A percentile compares a stretch with the other conserved stretches of the same genome.
These are phyloP conservation scores for Trissolcus brochymenae DNA, from an alignment of 2,888 invertebrate genomes.

Conservation along the genomic window DNA sequence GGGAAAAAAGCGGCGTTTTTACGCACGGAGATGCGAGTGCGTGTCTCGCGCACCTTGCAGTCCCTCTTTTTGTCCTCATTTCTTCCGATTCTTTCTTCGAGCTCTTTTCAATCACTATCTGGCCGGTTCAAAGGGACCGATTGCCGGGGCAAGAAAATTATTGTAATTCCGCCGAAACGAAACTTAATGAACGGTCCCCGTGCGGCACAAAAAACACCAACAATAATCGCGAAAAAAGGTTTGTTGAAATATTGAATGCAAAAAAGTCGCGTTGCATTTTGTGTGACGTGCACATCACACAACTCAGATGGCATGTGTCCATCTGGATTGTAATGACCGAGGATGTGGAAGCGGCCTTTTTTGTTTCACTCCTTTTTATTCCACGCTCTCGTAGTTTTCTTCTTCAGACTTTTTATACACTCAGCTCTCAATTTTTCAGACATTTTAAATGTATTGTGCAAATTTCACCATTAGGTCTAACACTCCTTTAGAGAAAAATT, in stretches of 20 bases:
- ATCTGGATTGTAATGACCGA: no score
- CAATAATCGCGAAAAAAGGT: conserved; percentile 32
- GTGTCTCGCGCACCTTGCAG: conserved; percentile 51
- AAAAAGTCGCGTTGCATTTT: conserved; percentile 1
- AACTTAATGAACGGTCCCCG: conserved; percentile 40
- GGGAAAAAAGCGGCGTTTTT: background rate
- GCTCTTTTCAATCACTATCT: conserved; percentile 53
- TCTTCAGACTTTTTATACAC: no score
- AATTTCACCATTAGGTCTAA: no score
- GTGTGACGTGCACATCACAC: no score
- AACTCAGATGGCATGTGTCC: no score
- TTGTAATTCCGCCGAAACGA: conserved; percentile 43
- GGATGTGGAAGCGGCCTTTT: background rate
- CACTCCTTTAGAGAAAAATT: conserved; percentile 1
- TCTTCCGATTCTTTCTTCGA: conserved; percentile 47
- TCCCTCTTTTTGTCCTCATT: conserved; percentile 38
- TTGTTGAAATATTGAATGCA: conserved; percentile 23
- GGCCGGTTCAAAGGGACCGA: conserved; percentile 52
- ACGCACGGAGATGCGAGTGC: conserved; percentile 48
- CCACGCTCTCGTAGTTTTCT: no score
- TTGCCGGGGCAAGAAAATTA: conserved; percentile 48
- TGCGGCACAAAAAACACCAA: conserved; percentile 28
- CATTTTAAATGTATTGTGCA: no score
- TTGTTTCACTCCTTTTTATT: no score
- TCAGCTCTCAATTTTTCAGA: no score